phyloP scores from a whole-genome alignment of 2,888 invertebrate genomes.

The Blomia tropicalis region DNA sequence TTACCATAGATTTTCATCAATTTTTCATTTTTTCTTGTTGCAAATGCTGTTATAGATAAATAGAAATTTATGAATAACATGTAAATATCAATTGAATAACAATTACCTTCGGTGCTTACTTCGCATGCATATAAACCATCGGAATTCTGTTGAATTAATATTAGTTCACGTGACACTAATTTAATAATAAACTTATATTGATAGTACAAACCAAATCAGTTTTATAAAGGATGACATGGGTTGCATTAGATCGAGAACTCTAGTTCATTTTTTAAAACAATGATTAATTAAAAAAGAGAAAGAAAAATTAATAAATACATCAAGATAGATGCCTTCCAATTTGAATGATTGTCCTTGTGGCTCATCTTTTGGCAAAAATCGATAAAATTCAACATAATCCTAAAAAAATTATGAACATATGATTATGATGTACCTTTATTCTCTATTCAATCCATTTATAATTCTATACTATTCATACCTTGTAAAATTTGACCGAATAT shows the following conservation, averaged over 20 bases:
- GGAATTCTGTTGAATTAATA: conserved; percentile 12
- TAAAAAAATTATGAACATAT: no score
- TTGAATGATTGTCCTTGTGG: conserved; percentile 17
- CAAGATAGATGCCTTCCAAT: conserved; percentile 24
- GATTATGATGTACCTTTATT: no score
- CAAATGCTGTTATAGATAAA: conserved; percentile 27
- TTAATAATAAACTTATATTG: background rate
- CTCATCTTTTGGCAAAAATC: conserved; percentile 22
- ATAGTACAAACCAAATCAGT: conserved; percentile 22
- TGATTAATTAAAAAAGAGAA: background rate
- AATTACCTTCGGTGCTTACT: conserved; percentile 24
- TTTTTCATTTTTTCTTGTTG: conserved; percentile 28
- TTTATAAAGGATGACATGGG: conserved; percentile 21
- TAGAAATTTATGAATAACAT: background rate
- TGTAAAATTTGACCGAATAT: conserved; percentile 27
- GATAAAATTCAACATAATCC: conserved; percentile 26
- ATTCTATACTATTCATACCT: no score
- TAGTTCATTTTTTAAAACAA: conserved; percentile 14
- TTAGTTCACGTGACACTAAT: background rate
- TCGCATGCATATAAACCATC: conserved; percentile 25
- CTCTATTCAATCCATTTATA: no score
- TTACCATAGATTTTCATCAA: conserved; percentile 30
- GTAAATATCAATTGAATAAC: background rate
- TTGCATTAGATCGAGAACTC: conserved; percentile 24
- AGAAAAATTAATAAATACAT: conserved; percentile 23